Evolutionary conservation across 2,888 invertebrate species (phyloP).

Genomic region (Dysmachus trigonus): DNA sequence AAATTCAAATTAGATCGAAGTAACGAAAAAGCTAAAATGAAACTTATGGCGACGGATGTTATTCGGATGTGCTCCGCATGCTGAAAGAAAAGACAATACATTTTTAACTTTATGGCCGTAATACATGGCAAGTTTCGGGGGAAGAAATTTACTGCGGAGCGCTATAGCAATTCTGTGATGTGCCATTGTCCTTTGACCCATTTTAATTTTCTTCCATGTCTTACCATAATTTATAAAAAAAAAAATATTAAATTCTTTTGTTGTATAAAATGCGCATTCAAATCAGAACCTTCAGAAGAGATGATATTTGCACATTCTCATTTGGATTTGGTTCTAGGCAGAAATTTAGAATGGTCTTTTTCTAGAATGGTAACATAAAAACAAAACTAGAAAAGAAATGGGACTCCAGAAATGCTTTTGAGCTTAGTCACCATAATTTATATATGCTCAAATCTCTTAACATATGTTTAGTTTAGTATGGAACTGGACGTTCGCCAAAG

Average conservation of each 20-base stretch:
- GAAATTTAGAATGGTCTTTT: neutral
- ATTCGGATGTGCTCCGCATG: neutral
- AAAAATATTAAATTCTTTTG: neutral
- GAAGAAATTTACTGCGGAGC: neutral
- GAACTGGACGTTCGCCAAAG: neutral
- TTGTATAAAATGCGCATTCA: neutral
- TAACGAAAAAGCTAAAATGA: neutral
- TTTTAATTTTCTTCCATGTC: neutral
- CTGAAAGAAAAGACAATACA: neutral
- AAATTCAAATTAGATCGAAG: neutral
- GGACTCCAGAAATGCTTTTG: neutral
- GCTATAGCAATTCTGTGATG: neutral
- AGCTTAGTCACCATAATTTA: neutral
- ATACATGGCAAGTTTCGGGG: neutral
- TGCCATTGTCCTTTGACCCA: neutral
- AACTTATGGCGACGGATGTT: neutral
- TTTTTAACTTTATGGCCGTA: neutral
- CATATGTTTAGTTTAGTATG: neutral
- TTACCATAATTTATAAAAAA: neutral
- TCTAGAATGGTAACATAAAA: neutral
- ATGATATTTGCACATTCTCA: neutral
- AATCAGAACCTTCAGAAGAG: neutral
- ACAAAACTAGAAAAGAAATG: neutral
- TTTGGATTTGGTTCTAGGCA: neutral
- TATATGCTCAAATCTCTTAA: neutral